Percentiles rank a stretch among this genome's conserved stretches.
Conservation (phyloP, 92 coral and sea anemone genomes). For the Parazoanthus atlanticus region DNA sequence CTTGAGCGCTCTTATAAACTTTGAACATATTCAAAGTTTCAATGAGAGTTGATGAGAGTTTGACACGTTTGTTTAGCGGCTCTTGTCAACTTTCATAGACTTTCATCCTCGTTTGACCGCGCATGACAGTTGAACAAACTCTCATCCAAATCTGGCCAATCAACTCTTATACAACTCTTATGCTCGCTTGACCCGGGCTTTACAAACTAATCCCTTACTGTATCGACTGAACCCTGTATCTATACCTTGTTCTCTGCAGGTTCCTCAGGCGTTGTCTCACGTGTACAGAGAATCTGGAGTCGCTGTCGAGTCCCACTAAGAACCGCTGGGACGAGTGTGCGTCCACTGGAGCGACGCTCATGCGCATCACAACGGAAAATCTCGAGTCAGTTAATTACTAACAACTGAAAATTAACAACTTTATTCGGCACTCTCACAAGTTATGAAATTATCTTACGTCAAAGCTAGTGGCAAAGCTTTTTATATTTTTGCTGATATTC, state of each 20-base stretch:
- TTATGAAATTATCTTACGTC: too few relatives aligned
- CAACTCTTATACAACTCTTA: too few relatives aligned
- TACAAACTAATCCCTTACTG: background rate
- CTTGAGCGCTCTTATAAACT: too few relatives aligned
- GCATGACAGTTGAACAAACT: background rate
- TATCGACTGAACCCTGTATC: background rate
- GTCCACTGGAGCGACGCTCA: slow-evolving; percentile 46
- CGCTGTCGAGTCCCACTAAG: slow-evolving; percentile 67
- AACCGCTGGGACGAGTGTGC: slow-evolving; percentile 95
- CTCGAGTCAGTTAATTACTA: background rate
- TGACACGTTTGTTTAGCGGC: too few relatives aligned
- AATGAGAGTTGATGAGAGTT: too few relatives aligned
- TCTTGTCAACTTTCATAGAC: too few relatives aligned
- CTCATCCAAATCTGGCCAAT: too few relatives aligned
- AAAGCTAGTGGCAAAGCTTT: too few relatives aligned
- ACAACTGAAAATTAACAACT: background rate
- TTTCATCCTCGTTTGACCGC: too few relatives aligned
- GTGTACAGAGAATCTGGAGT: slow-evolving; percentile 80
- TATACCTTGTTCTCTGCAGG: slow-evolving; percentile 41
- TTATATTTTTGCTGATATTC: too few relatives aligned
- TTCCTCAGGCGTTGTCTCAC: slow-evolving; percentile 87
- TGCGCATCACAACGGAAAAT: slow-evolving; percentile 25
- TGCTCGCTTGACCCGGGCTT: background rate
- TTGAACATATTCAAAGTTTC: too few relatives aligned
- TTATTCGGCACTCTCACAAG: background rate